Evolutionary conservation across 2,797 vertebrate genomes (phyloP).

Genomic region (Enteromius thamalakanensis): DNA sequence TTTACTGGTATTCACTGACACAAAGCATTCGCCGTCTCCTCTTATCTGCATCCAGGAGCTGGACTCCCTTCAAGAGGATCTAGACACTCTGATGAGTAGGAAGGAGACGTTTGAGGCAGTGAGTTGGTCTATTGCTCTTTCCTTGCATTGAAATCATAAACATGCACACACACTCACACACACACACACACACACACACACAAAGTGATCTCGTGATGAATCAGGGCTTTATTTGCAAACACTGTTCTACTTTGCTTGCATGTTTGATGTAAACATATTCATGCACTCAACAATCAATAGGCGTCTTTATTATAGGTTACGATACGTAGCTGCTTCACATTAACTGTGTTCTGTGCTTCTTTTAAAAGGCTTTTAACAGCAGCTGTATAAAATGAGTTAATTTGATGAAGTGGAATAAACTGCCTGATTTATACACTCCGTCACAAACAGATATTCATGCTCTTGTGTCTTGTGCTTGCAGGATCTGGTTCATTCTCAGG

Average conservation of each 20-base stretch:
- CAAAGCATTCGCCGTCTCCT: not conserved
- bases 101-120: conserved; percentile 87
- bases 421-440: not conserved
- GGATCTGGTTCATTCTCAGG: conserved; percentile 87
- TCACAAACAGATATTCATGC: not conserved
- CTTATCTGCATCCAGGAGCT: conserved; percentile 77
- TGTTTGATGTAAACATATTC: not conserved
- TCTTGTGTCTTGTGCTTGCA: conserved; percentile 59
- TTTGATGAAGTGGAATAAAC: not conserved
- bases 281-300: not conserved
- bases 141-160: not conserved
- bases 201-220: not conserved
- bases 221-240: not conserved
- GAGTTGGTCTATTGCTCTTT: conserved; percentile 60
- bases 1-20: not conserved
- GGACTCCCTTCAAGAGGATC: conserved; percentile 86
- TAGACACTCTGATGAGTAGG: conserved; percentile 83
- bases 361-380: not conserved
- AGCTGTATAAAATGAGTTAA: not conserved
- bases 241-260: not conserved
- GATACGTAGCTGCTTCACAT: not conserved
- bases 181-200: not conserved
- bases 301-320: not conserved
- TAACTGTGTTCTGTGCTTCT: not conserved
- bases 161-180: not conserved